Percentiles rank a stretch among this genome's conserved stretches.
phyloP scores from a whole-genome alignment of 2,888 invertebrate species.

The Chrysolina haemoptera region DNA sequence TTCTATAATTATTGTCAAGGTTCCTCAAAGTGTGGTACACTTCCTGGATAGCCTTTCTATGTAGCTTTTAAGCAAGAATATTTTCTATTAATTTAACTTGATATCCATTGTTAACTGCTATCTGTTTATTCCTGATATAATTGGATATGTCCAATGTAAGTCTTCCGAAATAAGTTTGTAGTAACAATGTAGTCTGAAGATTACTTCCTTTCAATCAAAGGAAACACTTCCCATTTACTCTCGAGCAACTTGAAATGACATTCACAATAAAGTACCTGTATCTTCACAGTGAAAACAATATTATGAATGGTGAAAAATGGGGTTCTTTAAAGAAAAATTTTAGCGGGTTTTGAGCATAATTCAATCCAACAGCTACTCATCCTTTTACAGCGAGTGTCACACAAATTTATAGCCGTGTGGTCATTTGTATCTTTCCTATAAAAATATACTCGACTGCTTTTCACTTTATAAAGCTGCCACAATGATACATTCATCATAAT shows the following conservation, averaged over 20 bases:
- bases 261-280: neutral
- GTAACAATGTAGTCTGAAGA: neutral
- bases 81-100: no score
- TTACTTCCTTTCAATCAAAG: neutral
- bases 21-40: no score
- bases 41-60: no score
- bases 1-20: no score
- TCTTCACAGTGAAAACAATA: neutral
- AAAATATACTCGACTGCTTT: slow-evolving; percentile 54
- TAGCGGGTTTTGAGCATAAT: neutral
- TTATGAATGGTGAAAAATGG: no score
- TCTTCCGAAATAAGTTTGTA: no score
- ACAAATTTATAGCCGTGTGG: slow-evolving; percentile 52
- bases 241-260: neutral
- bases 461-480: slow-evolving; percentile 56
- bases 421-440: slow-evolving; percentile 56
- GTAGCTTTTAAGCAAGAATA: no score
- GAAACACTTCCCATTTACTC: no score
- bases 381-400: slow-evolving; percentile 35
- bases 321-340: neutral
- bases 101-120: no score
- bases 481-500: slow-evolving; percentile 53
- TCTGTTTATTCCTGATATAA: no score
- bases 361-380: neutral
- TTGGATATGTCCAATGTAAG: no score